Evolutionary conservation across 64 coral and sea anemone genomes (phyloP).

Genomic region (Stichodactyla helianthus): DNA sequence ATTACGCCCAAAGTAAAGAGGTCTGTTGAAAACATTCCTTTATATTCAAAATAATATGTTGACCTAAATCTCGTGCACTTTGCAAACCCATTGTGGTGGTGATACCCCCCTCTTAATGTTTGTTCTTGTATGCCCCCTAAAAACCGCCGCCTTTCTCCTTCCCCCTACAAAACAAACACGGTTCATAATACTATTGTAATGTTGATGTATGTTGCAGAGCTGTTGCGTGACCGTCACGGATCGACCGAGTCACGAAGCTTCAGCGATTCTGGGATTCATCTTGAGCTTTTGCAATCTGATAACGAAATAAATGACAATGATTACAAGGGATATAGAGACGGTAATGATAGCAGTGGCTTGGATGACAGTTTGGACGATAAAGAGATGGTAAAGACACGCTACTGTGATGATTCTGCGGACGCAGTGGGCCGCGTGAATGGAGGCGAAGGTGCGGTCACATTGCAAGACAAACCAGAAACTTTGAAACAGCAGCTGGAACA

Average conservation of each 20-base stretch:
- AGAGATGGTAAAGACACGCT: too few relatives aligned
- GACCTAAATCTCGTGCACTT: too few relatives aligned
- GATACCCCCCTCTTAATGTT: too few relatives aligned
- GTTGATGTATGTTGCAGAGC: not conserved
- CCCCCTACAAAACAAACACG: too few relatives aligned
- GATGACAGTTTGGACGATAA: not conserved
- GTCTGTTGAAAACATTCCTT: too few relatives aligned
- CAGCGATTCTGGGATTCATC: conserved; percentile 50
- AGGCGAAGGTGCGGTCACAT: not conserved
- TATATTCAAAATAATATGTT: too few relatives aligned
- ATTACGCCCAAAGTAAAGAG: too few relatives aligned
- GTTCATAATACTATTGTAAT: not conserved
- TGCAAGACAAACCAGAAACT: not conserved
- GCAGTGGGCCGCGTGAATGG: too few relatives aligned
- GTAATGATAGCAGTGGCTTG: not conserved
- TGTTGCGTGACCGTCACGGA: not conserved
- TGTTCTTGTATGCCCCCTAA: too few relatives aligned
- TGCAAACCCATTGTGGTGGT: too few relatives aligned
- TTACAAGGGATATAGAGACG: not conserved
- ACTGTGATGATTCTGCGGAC: too few relatives aligned
- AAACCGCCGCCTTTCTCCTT: too few relatives aligned
- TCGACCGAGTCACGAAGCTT: conserved; percentile 10
- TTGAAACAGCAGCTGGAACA: not conserved
- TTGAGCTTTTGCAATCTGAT: conserved; percentile 28
- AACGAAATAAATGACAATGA: conserved; percentile 2